A percentile compares a stretch with the other conserved stretches of the same genome.
These are phyloP conservation scores for Arge pagana DNA, from an alignment of 2,888 invertebrate genomes.

Conservation along the genomic window DNA sequence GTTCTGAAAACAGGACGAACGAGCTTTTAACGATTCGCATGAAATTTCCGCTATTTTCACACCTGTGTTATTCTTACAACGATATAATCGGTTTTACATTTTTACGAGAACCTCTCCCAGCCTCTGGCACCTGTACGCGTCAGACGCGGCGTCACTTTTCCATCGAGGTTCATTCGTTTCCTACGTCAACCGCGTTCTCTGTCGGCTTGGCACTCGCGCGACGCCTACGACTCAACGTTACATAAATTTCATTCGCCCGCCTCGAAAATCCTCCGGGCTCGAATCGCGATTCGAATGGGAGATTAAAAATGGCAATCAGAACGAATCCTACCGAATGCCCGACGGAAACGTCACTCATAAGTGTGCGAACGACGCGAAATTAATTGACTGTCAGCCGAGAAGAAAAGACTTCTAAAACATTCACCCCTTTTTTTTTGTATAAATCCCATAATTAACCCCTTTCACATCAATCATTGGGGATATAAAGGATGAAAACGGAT, in stretches of 20 bases:
- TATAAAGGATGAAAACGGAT: too few relatives aligned
- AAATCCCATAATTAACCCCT: too few relatives aligned
- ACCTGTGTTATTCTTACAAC: neutral
- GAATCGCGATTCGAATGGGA: neutral
- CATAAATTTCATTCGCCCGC: too few relatives aligned
- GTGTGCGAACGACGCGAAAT: too few relatives aligned
- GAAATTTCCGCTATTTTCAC: slow-evolving; percentile 9
- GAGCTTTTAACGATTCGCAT: neutral
- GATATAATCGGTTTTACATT: slow-evolving; percentile 14
- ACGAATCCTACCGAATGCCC: neutral
- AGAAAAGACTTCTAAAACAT: neutral
- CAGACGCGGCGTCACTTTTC: neutral
- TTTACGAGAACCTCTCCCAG: too few relatives aligned
- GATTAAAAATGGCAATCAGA: slow-evolving; percentile 9
- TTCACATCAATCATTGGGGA: too few relatives aligned
- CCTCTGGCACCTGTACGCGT: too few relatives aligned
- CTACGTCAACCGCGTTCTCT: neutral
- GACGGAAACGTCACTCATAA: slow-evolving; percentile 12
- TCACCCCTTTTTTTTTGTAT: too few relatives aligned
- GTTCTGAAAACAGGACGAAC: neutral
- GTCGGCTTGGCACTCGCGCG: too few relatives aligned
- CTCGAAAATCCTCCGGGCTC: too few relatives aligned
- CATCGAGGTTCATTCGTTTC: neutral
- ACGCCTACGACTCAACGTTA: too few relatives aligned
- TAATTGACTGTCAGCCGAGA: too few relatives aligned